phyloP scores from a whole-genome alignment of 1,140 invertebrate species.

The Lucilia sericata region DNA sequence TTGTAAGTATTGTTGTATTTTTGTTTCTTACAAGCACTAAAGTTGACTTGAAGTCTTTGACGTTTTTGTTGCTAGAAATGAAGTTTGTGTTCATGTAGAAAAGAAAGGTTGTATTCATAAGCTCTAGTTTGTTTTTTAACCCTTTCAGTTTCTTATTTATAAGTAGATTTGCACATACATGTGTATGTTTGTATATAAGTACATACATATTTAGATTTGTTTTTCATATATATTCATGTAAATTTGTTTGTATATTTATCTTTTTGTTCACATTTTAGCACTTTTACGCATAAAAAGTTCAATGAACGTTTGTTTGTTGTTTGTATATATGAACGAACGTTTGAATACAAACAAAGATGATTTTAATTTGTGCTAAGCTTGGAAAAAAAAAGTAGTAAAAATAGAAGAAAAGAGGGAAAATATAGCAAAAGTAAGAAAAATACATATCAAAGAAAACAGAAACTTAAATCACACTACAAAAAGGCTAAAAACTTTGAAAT shows the following conservation, averaged over 20 bases:
- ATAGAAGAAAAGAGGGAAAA: not conserved
- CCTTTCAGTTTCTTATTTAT: conserved; percentile 11
- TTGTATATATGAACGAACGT: not conserved
- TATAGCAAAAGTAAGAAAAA: not conserved
- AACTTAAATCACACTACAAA: not conserved
- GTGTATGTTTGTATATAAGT: not conserved
- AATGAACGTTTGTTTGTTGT: not conserved
- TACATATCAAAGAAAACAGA: not conserved
- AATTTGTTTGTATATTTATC: not conserved
- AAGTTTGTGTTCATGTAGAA: too few species aligned
- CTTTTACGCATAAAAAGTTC: conserved; percentile 4
- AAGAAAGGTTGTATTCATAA: not conserved
- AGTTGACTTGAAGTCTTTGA: too few species aligned
- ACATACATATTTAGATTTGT: too few species aligned
- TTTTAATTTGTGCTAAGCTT: not conserved
- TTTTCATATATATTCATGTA: too few species aligned
- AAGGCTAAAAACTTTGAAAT: not conserved
- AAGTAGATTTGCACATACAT: not conserved
- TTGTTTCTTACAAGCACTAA: too few species aligned
- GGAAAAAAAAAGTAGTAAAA: not conserved
- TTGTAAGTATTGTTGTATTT: too few species aligned
- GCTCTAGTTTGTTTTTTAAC: not conserved
- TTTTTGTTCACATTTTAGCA: not conserved
- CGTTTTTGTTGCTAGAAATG: too few species aligned
- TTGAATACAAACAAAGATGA: not conserved